Evolutionary conservation across 2,797 vertebrate genomes (phyloP).

Genomic region (Pipistrellus kuhlii): DNA sequence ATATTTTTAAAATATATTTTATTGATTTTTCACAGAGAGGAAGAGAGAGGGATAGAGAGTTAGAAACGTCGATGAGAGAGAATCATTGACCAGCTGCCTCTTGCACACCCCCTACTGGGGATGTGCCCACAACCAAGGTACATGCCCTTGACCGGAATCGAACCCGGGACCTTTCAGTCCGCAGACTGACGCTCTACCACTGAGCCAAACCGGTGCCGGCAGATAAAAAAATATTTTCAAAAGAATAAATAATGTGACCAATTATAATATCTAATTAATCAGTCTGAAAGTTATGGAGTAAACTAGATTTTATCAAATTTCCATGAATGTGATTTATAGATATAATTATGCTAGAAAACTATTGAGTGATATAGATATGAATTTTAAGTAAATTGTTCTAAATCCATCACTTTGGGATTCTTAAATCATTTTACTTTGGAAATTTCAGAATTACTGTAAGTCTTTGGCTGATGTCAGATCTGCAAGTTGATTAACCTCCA

Average conservation of each 20-base stretch:
- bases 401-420: neutral
- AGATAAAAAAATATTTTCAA: neutral
- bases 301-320: neutral
- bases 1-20: neutral
- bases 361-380: neutral
- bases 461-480: neutral
- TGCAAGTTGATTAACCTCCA: neutral
- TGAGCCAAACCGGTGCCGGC: too few relatives aligned
- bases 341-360: neutral
- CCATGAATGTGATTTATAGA: neutral
- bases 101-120: too few relatives aligned
- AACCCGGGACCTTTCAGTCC: too few relatives aligned
- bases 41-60: too few relatives aligned
- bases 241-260: neutral
- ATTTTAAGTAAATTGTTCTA: neutral
- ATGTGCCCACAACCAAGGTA: too few relatives aligned
- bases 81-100: too few relatives aligned
- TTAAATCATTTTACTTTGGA: constrained; percentile 25
- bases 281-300: neutral
- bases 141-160: too few relatives aligned
- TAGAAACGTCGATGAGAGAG: too few relatives aligned
- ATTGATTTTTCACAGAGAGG: too few relatives aligned
- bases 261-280: neutral
- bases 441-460: neutral
- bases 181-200: too few relatives aligned